phyloP scores from a whole-genome alignment of 1,140 invertebrate genomes.

The Luehdorfia chinensis region DNA sequence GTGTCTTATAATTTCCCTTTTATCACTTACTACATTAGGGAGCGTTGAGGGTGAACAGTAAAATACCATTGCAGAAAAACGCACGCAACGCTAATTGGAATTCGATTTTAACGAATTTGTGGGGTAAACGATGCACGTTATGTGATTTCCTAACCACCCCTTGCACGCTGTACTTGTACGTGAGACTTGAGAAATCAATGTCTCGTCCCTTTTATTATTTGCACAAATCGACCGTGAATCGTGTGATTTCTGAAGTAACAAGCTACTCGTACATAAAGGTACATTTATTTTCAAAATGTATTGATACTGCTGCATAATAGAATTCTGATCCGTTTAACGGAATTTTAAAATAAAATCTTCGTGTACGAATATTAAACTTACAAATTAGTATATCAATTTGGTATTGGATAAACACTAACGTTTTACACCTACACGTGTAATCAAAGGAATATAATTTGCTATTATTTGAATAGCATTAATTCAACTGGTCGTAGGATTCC shows the following conservation, averaged over 20 bases:
- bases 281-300: no score
- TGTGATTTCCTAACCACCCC: conserved; percentile 52
- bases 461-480: no score
- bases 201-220: conserved; percentile 19
- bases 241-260: conserved; percentile 3
- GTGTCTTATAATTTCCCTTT: no score
- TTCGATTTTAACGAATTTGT: conserved; percentile 56
- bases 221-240: conserved; percentile 22
- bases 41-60: not conserved
- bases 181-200: conserved; percentile 61
- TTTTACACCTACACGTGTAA: no score
- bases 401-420: no score
- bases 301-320: no score
- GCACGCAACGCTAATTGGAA: conserved; percentile 60
- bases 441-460: no score
- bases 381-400: no score
- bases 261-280: no score
- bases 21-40: not conserved
- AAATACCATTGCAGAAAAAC: conserved; percentile 24
- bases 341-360: not conserved
- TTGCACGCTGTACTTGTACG: conserved; percentile 20
- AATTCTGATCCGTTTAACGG: not conserved
- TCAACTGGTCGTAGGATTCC: no score
- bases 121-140: conserved; percentile 46
- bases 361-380: no score